Evolutionary conservation across 2,113 vertebrate genomes (phyloP).

Genomic region (Gorsachius goisagi): DNA sequence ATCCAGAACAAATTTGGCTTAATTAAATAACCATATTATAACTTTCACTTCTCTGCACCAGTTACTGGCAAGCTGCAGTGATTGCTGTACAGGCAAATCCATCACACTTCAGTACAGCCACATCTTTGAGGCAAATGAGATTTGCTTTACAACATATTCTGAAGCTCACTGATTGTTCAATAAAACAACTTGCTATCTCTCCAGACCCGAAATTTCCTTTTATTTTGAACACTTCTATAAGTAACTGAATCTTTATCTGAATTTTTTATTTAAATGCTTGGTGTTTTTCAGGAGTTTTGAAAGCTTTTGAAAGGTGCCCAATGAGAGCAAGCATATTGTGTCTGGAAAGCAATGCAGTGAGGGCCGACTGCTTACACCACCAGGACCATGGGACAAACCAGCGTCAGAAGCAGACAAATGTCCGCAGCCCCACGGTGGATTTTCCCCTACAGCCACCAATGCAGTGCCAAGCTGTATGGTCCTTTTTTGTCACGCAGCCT

Average conservation of each 20-base stretch:
- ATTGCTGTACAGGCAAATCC: not conserved
- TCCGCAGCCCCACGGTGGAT: not conserved
- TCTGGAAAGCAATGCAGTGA: not conserved
- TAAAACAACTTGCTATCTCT: fast-evolving
- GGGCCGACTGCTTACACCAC: not conserved
- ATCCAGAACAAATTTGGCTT: not conserved
- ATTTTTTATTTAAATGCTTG: not conserved
- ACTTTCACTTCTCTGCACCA: not conserved
- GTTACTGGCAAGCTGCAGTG: not conserved
- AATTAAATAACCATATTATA: not conserved
- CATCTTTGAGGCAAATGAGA: not conserved
- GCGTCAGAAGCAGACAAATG: not conserved
- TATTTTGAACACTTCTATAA: not conserved
- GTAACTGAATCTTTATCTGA: not conserved
- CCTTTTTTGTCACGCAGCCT: not conserved
- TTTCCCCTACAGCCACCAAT: not conserved
- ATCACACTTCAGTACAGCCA: not conserved
- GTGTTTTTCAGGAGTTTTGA: not conserved
- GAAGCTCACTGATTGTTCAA: not conserved
- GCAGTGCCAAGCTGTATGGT: not conserved
- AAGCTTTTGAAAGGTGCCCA: not conserved
- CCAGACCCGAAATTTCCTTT: not conserved
- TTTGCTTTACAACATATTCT: not conserved
- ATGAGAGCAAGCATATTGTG: not conserved
- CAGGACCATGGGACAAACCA: not conserved